Base-by-base conservation (phyloP, 2,888 invertebrate species). In the Brenthis daphne region DNA sequence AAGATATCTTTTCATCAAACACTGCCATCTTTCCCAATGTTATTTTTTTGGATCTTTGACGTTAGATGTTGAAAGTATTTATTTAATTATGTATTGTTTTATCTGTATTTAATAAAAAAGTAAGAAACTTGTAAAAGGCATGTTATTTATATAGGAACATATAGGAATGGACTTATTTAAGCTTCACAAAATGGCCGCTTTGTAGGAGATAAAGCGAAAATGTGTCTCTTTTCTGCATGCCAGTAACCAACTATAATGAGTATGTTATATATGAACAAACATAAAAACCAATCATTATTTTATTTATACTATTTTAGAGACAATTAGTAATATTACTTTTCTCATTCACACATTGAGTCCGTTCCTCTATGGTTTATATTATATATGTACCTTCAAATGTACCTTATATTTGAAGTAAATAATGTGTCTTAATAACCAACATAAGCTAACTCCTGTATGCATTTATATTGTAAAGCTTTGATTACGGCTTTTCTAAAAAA, bases 401-500 rank as follows among this genome's bases (percentile, higher is more conserved):
- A 54, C 13, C 12, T 5, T 54, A 13, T 20, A 20, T 54, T 54
- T 54, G 4, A 13, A 13, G 29, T 54, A 29, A 54, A 29, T 54
- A 54, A 54, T 54, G 11, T 20, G 54, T 12, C 54, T 54, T 24
- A 43, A 11, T 43, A 29, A 29, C 11, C 24, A 24, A 29, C 29
- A 13, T 50, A 58, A 2, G 13, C 12, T 29, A 50, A 48, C 58
- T 6, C 20, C 29, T 60, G 29, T 47, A 50, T 50, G 60, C 60
- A 60, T 60, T 60, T 60, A 60, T 60, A 48, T 58, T 53, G 16
- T 24, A 29, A 29, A 24, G 43, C 37, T 48, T 60, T 29, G 48
- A 3, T 33, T 60, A n/a, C n/a, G 29, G 12, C 29, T 33, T 50
- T 50, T 60, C 12, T 6, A n/a, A 48, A 29, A 60, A 47, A 20